phyloP scores from a whole-genome alignment of 2,888 invertebrate species.

The Synanthedon tipuliformis region DNA sequence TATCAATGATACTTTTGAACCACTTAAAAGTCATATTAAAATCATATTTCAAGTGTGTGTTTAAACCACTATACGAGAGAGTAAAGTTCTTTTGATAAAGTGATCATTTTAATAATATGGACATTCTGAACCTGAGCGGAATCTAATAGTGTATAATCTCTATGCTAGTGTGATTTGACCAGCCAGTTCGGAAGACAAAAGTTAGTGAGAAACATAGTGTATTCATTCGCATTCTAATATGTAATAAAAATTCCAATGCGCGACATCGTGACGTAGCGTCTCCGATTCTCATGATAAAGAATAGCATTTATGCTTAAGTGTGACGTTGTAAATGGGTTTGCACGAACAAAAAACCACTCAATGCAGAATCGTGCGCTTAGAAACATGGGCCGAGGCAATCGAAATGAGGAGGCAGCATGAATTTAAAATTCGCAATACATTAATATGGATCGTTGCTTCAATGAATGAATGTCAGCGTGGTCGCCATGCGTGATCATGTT shows the following conservation, averaged over 20 bases:
- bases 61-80: too few species aligned
- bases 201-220: neutral
- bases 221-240: neutral
- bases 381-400: conserved; percentile 53
- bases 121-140: too few species aligned
- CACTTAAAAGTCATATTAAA: too few species aligned
- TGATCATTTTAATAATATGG: too few species aligned
- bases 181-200: neutral
- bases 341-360: conserved; percentile 60
- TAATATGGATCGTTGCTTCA: conserved; percentile 69
- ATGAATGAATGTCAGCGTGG: conserved; percentile 67
- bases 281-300: conserved; percentile 32
- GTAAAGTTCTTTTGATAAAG: too few species aligned
- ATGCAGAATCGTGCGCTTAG: conserved; percentile 65
- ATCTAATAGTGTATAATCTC: too few species aligned
- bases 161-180: neutral
- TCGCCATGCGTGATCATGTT: conserved; percentile 67
- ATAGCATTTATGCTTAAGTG: conserved; percentile 40
- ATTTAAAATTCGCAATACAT: conserved; percentile 69
- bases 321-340: conserved; percentile 56
- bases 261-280: conserved; percentile 34
- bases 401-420: conserved; percentile 60
- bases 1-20: too few species aligned
- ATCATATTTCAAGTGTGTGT: too few species aligned
- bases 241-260: conserved; percentile 11